phyloP scores from a whole-genome alignment of 2,113 vertebrate species.

The Poeciliopsis turrubarensis region DNA sequence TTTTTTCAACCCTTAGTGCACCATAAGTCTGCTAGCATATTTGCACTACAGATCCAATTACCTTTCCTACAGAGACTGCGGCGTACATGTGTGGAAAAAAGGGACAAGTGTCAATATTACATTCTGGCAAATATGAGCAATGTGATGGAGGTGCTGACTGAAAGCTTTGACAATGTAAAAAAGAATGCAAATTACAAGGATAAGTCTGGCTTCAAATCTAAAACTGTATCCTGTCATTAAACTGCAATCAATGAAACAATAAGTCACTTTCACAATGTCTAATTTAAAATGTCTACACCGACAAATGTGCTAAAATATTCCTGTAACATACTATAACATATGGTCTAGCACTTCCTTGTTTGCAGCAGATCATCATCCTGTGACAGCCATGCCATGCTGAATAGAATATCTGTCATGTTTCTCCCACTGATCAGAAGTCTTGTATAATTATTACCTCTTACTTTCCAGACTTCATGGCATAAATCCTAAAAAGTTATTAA shows the following conservation, averaged over 20 bases:
- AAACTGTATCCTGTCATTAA: neutral
- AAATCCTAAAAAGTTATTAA: slow-evolving; percentile 58
- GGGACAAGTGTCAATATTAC: slow-evolving; percentile 10
- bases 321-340: neutral
- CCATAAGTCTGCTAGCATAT: slow-evolving; percentile 58
- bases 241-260: neutral
- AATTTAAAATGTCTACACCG: neutral
- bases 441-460: slow-evolving; percentile 25
- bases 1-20: slow-evolving; percentile 52
- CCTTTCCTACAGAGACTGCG: slow-evolving; percentile 42
- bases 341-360: neutral
- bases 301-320: neutral
- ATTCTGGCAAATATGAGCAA: slow-evolving; percentile 35
- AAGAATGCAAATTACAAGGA: slow-evolving; percentile 23
- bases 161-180: slow-evolving; percentile 6
- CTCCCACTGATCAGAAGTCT: slow-evolving; percentile 32
- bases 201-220: neutral
- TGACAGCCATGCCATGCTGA: slow-evolving; percentile 11
- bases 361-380: slow-evolving; percentile 15
- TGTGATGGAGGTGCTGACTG: slow-evolving; percentile 21
- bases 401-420: slow-evolving; percentile 21
- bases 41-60: slow-evolving; percentile 59
- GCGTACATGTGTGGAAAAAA: slow-evolving; percentile 18
- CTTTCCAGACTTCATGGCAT: slow-evolving; percentile 42
- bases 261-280: neutral